phyloP scores from a whole-genome alignment of 2,797 vertebrate genomes.

The Scyliorhinus canicula region DNA sequence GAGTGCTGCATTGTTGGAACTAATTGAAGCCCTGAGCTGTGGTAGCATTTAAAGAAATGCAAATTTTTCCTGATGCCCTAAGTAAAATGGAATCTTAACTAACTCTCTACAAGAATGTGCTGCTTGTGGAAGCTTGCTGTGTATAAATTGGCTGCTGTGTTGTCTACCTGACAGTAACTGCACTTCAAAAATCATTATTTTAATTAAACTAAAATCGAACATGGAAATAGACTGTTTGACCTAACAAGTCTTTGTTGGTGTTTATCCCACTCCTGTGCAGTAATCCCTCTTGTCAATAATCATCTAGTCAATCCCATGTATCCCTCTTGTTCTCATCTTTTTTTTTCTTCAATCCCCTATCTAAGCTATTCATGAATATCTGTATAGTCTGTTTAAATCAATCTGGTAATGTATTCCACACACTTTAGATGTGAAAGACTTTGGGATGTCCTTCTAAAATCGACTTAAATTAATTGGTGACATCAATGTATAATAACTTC shows the following conservation, averaged over 20 bases:
- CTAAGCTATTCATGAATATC: neutral
- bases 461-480: neutral
- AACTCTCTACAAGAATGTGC: too few species aligned
- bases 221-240: neutral
- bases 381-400: neutral
- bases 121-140: conserved; percentile 1
- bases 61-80: neutral
- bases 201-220: neutral
- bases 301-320: neutral
- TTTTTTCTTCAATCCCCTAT: neutral
- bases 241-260: neutral
- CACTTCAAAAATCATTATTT: neutral
- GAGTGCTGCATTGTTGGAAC: neutral
- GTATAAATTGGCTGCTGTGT: neutral
- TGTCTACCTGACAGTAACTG: neutral
- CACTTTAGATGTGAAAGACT: too few species aligned
- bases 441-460: neutral
- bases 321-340: neutral
- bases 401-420: neutral
- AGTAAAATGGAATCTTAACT: neutral
- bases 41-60: neutral
- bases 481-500: neutral
- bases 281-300: too few species aligned
- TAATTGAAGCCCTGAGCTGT: neutral
- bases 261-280: neutral